These are phyloP conservation scores for Tympanoctomys barrerae DNA, from an alignment of 2,797 vertebrate genomes.

Conservation along the genomic window DNA sequence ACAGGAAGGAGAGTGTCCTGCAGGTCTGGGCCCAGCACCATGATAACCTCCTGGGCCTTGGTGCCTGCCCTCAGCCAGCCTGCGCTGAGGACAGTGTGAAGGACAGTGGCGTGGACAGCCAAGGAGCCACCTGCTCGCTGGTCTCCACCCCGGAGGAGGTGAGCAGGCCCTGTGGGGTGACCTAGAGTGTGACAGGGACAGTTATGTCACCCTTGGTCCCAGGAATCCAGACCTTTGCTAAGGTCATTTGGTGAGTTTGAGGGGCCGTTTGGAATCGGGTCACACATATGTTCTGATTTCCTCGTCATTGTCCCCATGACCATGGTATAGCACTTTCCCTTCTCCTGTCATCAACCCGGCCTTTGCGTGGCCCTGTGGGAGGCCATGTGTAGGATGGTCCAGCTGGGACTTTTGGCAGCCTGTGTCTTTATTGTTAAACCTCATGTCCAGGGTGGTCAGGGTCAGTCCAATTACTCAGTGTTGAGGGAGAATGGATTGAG, in stretches of 20 bases:
- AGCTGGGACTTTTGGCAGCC: not conserved
- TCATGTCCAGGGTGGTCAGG: not conserved
- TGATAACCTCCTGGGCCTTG: not conserved
- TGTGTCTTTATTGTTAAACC: not conserved
- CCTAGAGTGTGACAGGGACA: accelerated
- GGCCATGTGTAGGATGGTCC: not conserved
- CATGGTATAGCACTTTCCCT: not conserved
- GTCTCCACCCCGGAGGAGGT: conserved; percentile 90
- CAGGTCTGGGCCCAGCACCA: conserved; percentile 83
- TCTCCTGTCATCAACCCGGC: not conserved
- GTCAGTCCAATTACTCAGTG: not conserved
- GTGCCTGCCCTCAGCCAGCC: conserved; percentile 69
- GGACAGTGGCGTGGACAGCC: conserved; percentile 88
- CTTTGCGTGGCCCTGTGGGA: not conserved
- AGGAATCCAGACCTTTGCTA: accelerated
- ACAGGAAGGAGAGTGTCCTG: conserved; percentile 85
- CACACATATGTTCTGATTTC: not conserved
- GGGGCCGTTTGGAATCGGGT: not conserved
- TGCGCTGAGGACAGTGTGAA: conserved; percentile 79
- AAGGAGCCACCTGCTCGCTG: conserved; percentile 88
- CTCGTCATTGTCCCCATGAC: accelerated
- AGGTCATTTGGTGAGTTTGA: not conserved
- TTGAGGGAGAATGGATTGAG: not conserved
- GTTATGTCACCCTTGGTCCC: not conserved
- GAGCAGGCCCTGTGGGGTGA: conserved; percentile 41